A percentile compares a stretch with the other conserved stretches of the same genome.
phyloP scores from a whole-genome alignment of 2,797 vertebrate species.

The Sebastes baramenuke region DNA sequence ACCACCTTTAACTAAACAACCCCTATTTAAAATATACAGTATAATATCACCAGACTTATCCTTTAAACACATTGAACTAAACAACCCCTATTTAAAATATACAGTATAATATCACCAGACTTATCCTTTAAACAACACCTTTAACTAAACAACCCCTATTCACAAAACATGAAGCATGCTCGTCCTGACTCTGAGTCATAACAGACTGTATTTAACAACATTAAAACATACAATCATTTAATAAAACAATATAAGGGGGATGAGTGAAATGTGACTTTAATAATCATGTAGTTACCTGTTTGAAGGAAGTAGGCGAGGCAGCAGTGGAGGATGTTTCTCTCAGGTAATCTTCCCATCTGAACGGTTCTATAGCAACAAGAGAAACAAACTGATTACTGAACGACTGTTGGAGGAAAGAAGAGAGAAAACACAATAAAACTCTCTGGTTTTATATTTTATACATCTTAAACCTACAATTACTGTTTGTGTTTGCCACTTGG shows the following conservation, averaged over 20 bases:
- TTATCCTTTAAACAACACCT: background rate
- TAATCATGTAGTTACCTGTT: constrained; percentile 87
- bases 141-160: background rate
- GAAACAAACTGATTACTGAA: background rate
- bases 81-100: background rate
- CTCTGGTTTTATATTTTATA: background rate
- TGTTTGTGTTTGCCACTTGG: background rate
- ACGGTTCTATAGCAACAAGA: constrained; percentile 85
- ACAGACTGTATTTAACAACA: background rate
- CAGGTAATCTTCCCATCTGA: constrained; percentile 96
- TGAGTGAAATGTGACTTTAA: background rate
- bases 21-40: background rate
- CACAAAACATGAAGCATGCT: background rate
- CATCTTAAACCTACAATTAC: background rate
- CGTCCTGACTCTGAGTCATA: background rate
- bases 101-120: background rate
- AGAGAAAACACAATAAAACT: background rate
- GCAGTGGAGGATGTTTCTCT: constrained; percentile 89
- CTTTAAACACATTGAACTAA: background rate
- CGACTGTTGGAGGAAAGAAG: fast-evolving
- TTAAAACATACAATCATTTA: background rate
- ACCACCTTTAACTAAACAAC: too few species aligned
- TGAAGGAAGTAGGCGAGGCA: constrained; percentile 91
- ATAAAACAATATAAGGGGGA: background rate
- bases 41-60: background rate